Conservation (phyloP, 2,113 vertebrate species). For the Vimba vimba region DNA sequence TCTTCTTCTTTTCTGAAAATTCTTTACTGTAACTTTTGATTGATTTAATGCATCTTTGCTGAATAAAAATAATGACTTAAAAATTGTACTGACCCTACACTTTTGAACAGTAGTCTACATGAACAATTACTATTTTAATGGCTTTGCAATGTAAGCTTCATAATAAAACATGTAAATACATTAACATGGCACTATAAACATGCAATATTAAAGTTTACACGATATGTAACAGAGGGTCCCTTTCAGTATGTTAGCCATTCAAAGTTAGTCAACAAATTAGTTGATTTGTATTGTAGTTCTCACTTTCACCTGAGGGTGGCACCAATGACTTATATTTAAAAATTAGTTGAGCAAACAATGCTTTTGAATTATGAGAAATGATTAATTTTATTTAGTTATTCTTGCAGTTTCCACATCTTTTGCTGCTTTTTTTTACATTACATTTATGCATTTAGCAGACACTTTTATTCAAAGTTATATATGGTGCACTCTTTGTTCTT, state of each 20-base stretch:
- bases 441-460: not conserved
- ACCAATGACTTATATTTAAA: constrained; percentile 26
- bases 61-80: too few relatives aligned
- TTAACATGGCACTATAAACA: not conserved
- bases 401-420: not conserved
- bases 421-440: not conserved
- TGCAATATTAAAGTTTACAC: not conserved
- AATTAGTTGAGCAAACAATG: not conserved
- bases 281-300: constrained; percentile 11
- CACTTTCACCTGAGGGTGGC: constrained; percentile 48
- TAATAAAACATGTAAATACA: not conserved
- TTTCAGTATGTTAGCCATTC: too few relatives aligned
- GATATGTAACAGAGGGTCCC: not conserved
- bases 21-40: too few relatives aligned
- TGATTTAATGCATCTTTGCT: too few relatives aligned
- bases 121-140: not conserved
- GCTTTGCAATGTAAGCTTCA: not conserved
- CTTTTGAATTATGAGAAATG: not conserved
- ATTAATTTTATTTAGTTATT: not conserved
- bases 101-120: too few relatives aligned
- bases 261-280: not conserved
- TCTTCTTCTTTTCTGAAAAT: too few relatives aligned
- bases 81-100: too few relatives aligned
- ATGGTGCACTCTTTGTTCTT: not conserved
- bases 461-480: not conserved